Base-by-base conservation (phyloP, 2,888 invertebrate genomes). In the Drosophila imparisetae region DNA sequence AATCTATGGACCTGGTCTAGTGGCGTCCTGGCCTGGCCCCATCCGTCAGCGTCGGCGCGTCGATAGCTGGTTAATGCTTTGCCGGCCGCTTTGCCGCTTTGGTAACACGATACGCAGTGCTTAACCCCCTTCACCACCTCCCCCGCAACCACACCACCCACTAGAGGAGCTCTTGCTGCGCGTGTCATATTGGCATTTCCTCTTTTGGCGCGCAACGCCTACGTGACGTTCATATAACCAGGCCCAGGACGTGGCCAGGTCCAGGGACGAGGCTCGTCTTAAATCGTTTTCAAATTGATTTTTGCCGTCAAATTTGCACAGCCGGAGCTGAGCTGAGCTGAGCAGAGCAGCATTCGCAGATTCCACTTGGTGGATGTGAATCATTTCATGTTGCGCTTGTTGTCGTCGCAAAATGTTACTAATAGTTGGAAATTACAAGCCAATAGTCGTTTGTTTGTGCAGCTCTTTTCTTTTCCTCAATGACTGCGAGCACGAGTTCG, bases 211-310 rank as follows among this genome's bases (percentile, higher is more conserved):
- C 89, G 72, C 83, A 67, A 85, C 89, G 89, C 85, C 87, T 81
- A 86, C 89, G 85, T 67, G 69, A 48, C 69, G 57, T 24, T 34
- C 57, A 58, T 27, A 10, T 45, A 38, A 42, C 53, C 52, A 38
- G 48, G 30, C 21, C 34, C 52, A 62, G 30, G 29, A 45, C 45
- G 45, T 45, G 13, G 27, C 59, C 8, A n/a, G 38, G 24, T 48
- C 32, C 30, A 42, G 49, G 45, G 45, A 52, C 58, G 66, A 66
- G 71, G 52, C 68, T 67, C 80, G 75, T 90, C 78, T 81, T 73
- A 90, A 87, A 90, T 90, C 84, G 89, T 88, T 87, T 90, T 78
- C 87, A 88, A 90, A 87, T 87, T 87, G 87, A 87, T 87, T 90
- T 87, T 75, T 78, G 82, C 78, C 85, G 82, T 89, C 89, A 87